Base-by-base conservation (phyloP, 2,797 vertebrate species). In the Hippoglossus hippoglossus region DNA sequence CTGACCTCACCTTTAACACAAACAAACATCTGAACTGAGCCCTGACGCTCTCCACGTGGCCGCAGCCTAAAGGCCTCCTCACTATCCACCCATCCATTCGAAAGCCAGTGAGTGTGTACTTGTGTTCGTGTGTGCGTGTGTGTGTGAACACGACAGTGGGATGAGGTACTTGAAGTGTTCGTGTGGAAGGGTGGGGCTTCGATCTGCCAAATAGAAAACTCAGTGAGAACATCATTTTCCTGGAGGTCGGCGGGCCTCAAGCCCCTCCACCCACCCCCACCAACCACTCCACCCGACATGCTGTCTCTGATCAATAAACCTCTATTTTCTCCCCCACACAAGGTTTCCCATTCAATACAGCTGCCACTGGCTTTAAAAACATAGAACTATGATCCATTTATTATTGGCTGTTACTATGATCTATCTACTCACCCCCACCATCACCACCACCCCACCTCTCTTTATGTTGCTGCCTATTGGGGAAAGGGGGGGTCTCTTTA, bases 321-420 rank as follows among this genome's bases (percentile, higher is more conserved):
- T 90, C 90, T 90, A 92, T 95, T 95, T 95, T 94, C 91, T 94
- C 85, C 86, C 91, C 90, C 94, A 93, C 92, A 94, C 93, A 86
- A 94, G 87, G 88, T 93, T 92, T 93, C 92, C 91, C 89, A 94
- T 89, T 88, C 91, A 94, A 95, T 93, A 92, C 90, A 94, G 93
- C 93, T 93, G 88, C 92, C 93, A 94, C 72, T 71, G 84, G 84
- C 89, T 95, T 95, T 94, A 93, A 84, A 94, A 94, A 93, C 89
- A 93, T 87, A 90, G 89, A 87, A 88, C 91, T 91, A 91, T 91
- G 87, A 94, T 90, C 77, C 88, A 93, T 92, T 93, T 93, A 95
- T 96, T 96, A 96, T 95, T 94, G 94, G 95, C 94, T 94, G 87
- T 90, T 94, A 95, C 91, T 86, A 92, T 96, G 93, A 95, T 91